A percentile compares a stretch with the other conserved stretches of the same genome.
Conservation (phyloP, 1,140 invertebrate genomes). For the Cherax destructor region DNA sequence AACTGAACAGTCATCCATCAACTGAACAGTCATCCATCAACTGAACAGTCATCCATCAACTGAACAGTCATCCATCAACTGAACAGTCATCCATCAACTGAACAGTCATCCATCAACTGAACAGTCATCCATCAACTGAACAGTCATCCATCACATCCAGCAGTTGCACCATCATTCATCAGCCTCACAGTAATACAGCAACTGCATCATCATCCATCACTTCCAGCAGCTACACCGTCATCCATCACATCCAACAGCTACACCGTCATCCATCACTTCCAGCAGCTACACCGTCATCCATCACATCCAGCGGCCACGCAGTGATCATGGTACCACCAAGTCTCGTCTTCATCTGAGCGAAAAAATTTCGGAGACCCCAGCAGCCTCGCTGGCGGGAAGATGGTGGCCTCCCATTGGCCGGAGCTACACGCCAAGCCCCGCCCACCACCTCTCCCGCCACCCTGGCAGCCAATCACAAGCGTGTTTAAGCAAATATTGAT, state of each 20-base stretch:
- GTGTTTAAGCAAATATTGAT: conserved; percentile 69
- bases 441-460: conserved; percentile 31
- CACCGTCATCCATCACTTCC: too few relatives aligned
- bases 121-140: neutral
- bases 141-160: neutral
- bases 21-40: neutral
- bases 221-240: too few relatives aligned
- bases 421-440: conserved; percentile 10
- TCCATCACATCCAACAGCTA: too few relatives aligned
- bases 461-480: conserved; percentile 54
- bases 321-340: neutral
- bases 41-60: too few relatives aligned
- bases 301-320: neutral
- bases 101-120: too few relatives aligned
- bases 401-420: conserved; percentile 39
- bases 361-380: conserved; percentile 44
- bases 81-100: too few relatives aligned
- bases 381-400: neutral
- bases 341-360: conserved; percentile 43
- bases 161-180: neutral
- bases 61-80: too few relatives aligned
- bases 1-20: neutral
- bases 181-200: neutral
- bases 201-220: neutral
- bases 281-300: neutral